Evolutionary conservation across 30 jellyfish, hydroid and myxozoan species (phyloP).

Genomic region (Chrysaora quinquecirrha): DNA sequence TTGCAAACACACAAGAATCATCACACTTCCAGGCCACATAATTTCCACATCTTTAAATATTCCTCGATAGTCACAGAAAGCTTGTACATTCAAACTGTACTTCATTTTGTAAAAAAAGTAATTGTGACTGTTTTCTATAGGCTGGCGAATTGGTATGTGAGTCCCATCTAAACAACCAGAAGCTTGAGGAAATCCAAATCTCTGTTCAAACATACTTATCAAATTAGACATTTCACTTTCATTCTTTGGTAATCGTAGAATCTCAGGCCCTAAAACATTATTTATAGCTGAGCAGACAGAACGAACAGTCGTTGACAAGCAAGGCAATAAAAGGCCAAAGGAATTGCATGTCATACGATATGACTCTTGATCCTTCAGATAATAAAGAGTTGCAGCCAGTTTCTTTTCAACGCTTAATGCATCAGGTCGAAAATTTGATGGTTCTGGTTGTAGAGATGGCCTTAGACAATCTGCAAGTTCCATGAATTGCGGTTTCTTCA

Average conservation of each 20-base stretch:
- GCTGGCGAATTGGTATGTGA: too few relatives aligned
- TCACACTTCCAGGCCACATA: constrained; percentile 21
- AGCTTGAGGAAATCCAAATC: constrained; percentile 24
- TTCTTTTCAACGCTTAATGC: background rate
- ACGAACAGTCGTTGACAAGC: background rate
- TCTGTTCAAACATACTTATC: background rate
- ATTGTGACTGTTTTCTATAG: constrained; percentile 9
- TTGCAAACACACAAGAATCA: background rate
- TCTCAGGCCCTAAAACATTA: background rate
- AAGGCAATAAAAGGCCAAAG: background rate
- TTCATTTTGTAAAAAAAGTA: constrained; percentile 22
- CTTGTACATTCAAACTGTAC: constrained; percentile 12
- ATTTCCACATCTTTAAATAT: constrained; percentile 11
- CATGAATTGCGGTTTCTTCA: background rate
- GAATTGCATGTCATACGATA: background rate
- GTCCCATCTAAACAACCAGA: too few relatives aligned
- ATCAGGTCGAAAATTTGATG: background rate
- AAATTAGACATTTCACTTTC: background rate
- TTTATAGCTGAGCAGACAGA: background rate
- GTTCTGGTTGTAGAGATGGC: background rate
- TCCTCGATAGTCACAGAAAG: constrained; percentile 6
- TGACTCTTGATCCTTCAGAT: background rate
- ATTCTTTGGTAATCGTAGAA: background rate
- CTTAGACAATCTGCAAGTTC: background rate
- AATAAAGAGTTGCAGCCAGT: background rate